Percentiles rank a stretch among this genome's conserved stretches.
Evolutionary conservation across 1,140 invertebrate species (phyloP).

Genomic region (Lepidurus apus): DNA sequence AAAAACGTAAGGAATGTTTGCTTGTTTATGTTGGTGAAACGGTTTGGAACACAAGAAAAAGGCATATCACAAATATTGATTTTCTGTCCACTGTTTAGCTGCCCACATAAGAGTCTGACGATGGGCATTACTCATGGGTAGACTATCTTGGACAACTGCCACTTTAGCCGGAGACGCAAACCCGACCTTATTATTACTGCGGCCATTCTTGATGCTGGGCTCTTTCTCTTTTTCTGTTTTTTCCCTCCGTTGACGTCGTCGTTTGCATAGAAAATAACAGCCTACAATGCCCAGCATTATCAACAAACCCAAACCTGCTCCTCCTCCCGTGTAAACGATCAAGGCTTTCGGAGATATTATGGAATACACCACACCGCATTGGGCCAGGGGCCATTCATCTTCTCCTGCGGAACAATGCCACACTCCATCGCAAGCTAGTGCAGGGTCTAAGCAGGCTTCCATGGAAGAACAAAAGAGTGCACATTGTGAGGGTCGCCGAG

Average conservation of each 20-base stretch:
- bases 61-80: constrained; percentile 14
- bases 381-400: constrained; percentile 8
- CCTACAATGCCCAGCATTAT: not conserved
- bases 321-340: constrained; percentile 17
- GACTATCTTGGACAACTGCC: constrained; percentile 21
- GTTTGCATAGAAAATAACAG: constrained; percentile 7
- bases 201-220: not conserved
- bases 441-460: constrained; percentile 8
- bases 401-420: constrained; percentile 1
- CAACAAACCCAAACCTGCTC: constrained; percentile 4
- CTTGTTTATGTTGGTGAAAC: not conserved
- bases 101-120: constrained; percentile 11
- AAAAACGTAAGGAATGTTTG: constrained; percentile 11
- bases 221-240: not conserved
- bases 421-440: constrained; percentile 12
- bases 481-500: not conserved
- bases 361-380: constrained; percentile 5
- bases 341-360: not conserved
- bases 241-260: not conserved
- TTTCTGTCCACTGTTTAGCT: constrained; percentile 13
- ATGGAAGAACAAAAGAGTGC: constrained; percentile 2
- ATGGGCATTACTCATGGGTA: constrained; percentile 15
- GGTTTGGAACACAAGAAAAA: not conserved
- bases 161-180: constrained; percentile 13
- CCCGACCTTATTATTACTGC: constrained; percentile 6